Base-by-base conservation (phyloP, 2,888 invertebrate species). In the Andrena flavipes region DNA sequence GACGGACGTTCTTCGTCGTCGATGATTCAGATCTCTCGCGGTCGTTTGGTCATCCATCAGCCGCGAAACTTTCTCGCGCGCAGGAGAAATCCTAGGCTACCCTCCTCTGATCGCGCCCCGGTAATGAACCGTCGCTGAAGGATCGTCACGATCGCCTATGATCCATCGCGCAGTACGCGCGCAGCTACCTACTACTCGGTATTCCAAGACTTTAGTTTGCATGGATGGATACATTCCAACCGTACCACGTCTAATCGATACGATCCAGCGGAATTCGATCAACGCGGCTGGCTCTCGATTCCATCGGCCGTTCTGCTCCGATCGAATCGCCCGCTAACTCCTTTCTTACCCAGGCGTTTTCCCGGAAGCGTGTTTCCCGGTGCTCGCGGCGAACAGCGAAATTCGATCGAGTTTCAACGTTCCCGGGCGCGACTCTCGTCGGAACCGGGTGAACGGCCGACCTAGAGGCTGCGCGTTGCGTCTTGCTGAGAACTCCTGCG, bases 361-460 rank as follows among this genome's bases (percentile, higher is more conserved):
- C 68, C 73, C 59, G 84, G 74, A 78, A 77, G 70, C 75, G 71
- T 26, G 68, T 84, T 74, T 82, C 65, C 73, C 83, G 68, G 56
- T 16, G 62, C 48, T 56, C 26, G 60, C 26, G 74, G 68, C 65
- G 71, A 71, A 75, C 76, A 77, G 84, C 86, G 86, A 90, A 91
- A 91, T 91, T 91, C 89, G 90, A 90, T 91, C 87, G 87, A 86
- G 90, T 89, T 90, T 90, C 86, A 89, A 81, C 86, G 87, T 88
- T 88, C 86, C 85, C 85, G 87, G 87, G 79, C 87, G 84, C 87
- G 87, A 87, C 84, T 81, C 85, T 87, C 90, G 89, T 84, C 89
- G 88, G 90, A 89, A 91, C 92, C 92, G 93, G 93, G 93, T 93
- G 93, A 93, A 93, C 92, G 93, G 85, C 93, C 93, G 93, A 93